Percentiles rank a stretch among this genome's conserved stretches.
Conservation (phyloP, 2,888 invertebrate genomes). For the Empis livida region DNA sequence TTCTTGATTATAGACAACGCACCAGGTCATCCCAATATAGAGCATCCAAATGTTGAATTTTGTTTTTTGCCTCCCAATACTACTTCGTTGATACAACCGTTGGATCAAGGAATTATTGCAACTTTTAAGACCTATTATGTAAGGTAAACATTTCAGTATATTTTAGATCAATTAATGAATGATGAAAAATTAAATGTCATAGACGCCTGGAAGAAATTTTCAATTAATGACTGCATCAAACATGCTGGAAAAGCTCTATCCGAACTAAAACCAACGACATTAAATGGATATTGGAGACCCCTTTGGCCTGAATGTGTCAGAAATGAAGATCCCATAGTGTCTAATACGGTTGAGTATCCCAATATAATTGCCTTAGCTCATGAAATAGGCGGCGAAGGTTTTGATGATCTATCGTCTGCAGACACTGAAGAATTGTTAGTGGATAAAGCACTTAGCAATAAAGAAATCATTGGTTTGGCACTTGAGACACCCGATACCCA, state of each 20-base stretch:
- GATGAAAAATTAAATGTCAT: constrained; percentile 3
- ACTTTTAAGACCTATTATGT: constrained; percentile 18
- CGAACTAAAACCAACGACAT: constrained; percentile 15
- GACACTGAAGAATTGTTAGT: no score
- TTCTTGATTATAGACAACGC: no score
- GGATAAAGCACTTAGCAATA: no score
- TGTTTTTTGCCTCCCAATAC: constrained; percentile 18
- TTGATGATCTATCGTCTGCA: no score
- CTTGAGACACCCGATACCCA: no score
- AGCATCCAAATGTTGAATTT: constrained; percentile 12
- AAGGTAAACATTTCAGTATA: constrained; percentile 11
- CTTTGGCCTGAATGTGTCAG: constrained; percentile 17
- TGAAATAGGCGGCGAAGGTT: no score
- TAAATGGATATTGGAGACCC: constrained; percentile 19
- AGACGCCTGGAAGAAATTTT: constrained; percentile 11
- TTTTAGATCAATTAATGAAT: constrained; percentile 10
- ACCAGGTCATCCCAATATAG: constrained; percentile 5
- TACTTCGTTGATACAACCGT: no score
- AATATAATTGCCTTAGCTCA: no score
- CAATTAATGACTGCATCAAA: constrained; percentile 10
- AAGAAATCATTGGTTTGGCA: no score
- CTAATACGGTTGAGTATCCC: no score
- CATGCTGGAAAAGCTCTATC: constrained; percentile 6
- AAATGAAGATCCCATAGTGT: constrained; percentile 10
- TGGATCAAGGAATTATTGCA: no score